Base-by-base conservation (phyloP, 2,888 invertebrate species). In the Melanotus villosus region DNA sequence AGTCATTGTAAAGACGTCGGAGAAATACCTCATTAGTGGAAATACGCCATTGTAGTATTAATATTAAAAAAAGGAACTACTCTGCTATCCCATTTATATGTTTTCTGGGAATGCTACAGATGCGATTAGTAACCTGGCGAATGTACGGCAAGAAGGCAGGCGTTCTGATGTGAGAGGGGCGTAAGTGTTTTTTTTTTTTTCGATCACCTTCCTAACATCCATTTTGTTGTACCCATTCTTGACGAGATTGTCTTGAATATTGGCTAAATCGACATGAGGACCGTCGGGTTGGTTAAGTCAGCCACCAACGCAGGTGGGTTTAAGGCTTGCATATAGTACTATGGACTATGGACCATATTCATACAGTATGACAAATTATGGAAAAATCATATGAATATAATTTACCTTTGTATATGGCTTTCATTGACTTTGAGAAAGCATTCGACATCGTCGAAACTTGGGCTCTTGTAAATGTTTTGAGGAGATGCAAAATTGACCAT, bases 401-500 rank as follows among this genome's bases (percentile, higher is more conserved):
- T 10, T 6, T 38, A 38, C 43, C 43, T 7, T 43, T 43, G n/a
- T 43, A 19, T 16, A 19, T 10, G 10, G 43, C 43, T 19, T 43
- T 43, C 5, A 43, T 43, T 43, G 12, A 43, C 14, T 45, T 45
- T 2, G 9, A 34, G n/a, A 58, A 26, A 43, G 72, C 38, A 26
- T 18, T 32, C 36, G 18, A 43, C 43, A 43, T 10, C 16, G 16
- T 43, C n/a, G 38, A 38, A 38, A 38, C 4, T 14, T 38, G 38
- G 38, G 26, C 26, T 26, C 26, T 26, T 34, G 34, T 34, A n/a
- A 34, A 34, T 10, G n/a, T 16, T 43, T 7, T 43, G 43, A 19
- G 18, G 43, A 5, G 43, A 43, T 43, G 43, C 19, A 43, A 10
- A 43, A 43, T 43, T 14, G 43, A 19, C 19, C 43, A 16, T 43